Base-by-base conservation (phyloP, 2,113 vertebrate species). In the Eonycteris spelaea region DNA sequence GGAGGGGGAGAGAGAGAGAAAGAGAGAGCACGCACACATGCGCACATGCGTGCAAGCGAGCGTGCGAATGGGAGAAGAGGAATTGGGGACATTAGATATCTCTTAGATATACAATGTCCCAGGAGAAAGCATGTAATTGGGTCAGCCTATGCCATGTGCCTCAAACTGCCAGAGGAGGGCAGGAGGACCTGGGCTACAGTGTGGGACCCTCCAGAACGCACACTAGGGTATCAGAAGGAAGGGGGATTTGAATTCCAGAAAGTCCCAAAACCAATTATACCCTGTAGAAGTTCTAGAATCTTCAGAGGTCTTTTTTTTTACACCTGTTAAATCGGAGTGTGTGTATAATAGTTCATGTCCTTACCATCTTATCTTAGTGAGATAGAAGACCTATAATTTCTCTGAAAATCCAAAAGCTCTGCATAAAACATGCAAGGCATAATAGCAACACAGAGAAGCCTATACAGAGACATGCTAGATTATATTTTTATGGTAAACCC, bases 401-500 rank as follows among this genome's bases (percentile, higher is more conserved):
- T 85, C 24, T 30, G 12, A 92, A 86, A 94, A 73, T 85, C 55
- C 14, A 28, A 87, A 87, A 89, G 30, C 48, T 78, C 33, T 61
- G 30, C 30, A 43, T 79, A 80, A 71, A 80, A 40, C 65, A 71
- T 16, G 6, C 7, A 82, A 53, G 51, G 12, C 28, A 7, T 13
- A 59, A 70, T 13, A 57, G 15, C 48, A 86, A 51, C n/a, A n/a
- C 67, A 79, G 79, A 89, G 43, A 73, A 40, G 28, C 43, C 33
- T n/a, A 85, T 18, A 48, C 63, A 57, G 71, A 86, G 75, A 86
- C 38, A 45, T 75, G 87, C 63, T 80, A 14, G 1, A 0, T 77
- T 73, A 0, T 38, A 35, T 70, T 94, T 94, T 94, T 89, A 73
- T 79, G 82, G 93, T 78, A 93, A 96, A 71, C 67, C 77, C 8